Base-by-base conservation (phyloP, 2,888 invertebrate species). In the Sisyra terminalis region DNA sequence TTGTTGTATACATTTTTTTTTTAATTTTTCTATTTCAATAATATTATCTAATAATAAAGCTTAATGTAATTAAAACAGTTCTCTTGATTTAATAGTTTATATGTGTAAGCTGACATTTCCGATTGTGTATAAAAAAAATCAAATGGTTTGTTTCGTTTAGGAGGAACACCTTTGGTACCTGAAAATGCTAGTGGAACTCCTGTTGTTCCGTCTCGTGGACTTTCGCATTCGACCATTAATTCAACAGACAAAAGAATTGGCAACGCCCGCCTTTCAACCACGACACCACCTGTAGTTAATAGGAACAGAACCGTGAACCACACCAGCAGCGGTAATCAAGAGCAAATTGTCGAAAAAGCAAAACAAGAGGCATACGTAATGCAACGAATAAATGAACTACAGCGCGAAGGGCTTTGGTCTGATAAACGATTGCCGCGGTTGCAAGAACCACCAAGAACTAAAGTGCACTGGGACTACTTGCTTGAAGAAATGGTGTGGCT, bases 401-500 rank as follows among this genome's bases (percentile, higher is more conserved):
- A 94, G 58, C 82, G 88, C 56, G 87, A 92, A 58, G 97, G 96
- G 29, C 69, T 96, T 56, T 97, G 96, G 97, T 79, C 92, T 42
- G 87, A 89, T 61, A 78, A 82, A 53, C 73, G 93, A 44, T 69
- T 94, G 59, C 93, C 93, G 42, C 92, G 92, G 66, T 78, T 90
- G 49, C 80, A 87, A 58, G 92, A 92, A 65, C 89, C 92, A 51
- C 75, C 81, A 46, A 71, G 96, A 48, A 71, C 78, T 42, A 97
- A 96, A 67, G 83, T 89, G 18, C 97, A 98, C 63, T 97, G 97
- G 96, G 98, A 98, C 64, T 97, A 93, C 64, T 67, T 98, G 48
- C 67, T 99, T 34, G 97, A 98, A 64, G 98, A 98, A 67, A 94
- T 96, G 92, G 84, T 85, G 31, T 98, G 98, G 98, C 70, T 99